Evolutionary conservation across 2,888 invertebrate species (phyloP).

Genomic region (Lydus trimaculatus): DNA sequence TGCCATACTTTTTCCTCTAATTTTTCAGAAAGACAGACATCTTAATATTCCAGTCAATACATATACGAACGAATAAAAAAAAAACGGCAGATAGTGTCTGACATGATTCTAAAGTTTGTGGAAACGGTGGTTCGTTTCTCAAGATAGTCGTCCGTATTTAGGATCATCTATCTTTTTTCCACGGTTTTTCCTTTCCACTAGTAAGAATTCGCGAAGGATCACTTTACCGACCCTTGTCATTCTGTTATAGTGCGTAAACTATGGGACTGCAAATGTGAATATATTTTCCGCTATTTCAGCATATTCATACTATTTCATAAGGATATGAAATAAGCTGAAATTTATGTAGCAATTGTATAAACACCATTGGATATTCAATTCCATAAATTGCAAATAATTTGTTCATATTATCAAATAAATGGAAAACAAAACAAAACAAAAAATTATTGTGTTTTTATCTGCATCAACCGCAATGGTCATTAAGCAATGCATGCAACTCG

Average conservation of each 20-base stretch:
- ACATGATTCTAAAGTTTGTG: constrained; percentile 16
- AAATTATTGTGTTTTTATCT: neutral
- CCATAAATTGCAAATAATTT: neutral
- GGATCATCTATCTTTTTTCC: constrained; percentile 23
- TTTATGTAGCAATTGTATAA: neutral
- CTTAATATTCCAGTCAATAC: constrained; percentile 26
- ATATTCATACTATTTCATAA: constrained; percentile 25
- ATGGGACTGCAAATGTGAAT: constrained; percentile 31
- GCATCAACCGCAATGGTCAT: neutral
- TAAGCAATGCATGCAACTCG: neutral
- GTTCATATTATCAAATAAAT: neutral
- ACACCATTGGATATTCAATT: neutral
- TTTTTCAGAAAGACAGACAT: neutral
- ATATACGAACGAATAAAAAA: constrained; percentile 17
- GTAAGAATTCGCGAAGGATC: constrained; percentile 27
- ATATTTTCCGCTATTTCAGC: constrained; percentile 32
- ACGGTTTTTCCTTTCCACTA: constrained; percentile 30
- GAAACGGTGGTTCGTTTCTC: constrained; percentile 29
- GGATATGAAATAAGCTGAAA: neutral
- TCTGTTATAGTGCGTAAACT: constrained; percentile 50
- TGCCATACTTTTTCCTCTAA: neutral
- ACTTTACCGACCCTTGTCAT: constrained; percentile 47
- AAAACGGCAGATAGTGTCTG: neutral
- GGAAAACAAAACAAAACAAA: too few relatives aligned
- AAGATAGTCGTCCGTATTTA: constrained; percentile 33